Base-by-base conservation (phyloP, 2,113 vertebrate genomes). In the Platycercus adscitus region DNA sequence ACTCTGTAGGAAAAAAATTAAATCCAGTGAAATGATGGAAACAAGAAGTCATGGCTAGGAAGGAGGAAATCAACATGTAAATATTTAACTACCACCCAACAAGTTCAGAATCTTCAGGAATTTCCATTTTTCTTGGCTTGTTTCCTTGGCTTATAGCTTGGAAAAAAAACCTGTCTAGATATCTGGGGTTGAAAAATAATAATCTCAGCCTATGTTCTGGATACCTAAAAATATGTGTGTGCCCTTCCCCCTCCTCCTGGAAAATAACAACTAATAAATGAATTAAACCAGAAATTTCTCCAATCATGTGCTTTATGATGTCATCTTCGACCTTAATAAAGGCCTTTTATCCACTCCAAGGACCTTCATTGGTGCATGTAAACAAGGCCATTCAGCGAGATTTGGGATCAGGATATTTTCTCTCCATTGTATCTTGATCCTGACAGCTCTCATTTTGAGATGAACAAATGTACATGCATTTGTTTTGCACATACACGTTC, bases 1-100 rank as follows among this genome's bases (percentile, higher is more conserved):
- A 97, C 71, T 91, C 72, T 76, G 37, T 94, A 69, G 77, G 79
- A 82, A 94, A 96, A 93, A 90, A 89, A 60, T 78, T 64, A 52
- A 91, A 81, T 81, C 31, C 75, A 68, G 23, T 95, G 93, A 96
- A 94, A 95, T 53, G 72, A 70, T 92, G 94, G 95, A 93, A 93
- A 88, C 77, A 96, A 94, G 52, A 71, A 93, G 53, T 85, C 53
- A 60, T 87, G 88, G 79, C 56, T 92, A 80, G 60, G 65, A 93
- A 91, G 47, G 43, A 89, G 88, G 86, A 95, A 94, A 93, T 83
- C 81, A 92, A 86, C 44, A 49, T 37, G 49, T 94, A 86, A 92
- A 94, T 96, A 88, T 93, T 96, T 73, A 91, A 79, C 76, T 88
- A 68, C 86, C 76, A 89, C 89, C 88, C 93, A 89, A 61, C 70